Evolutionary conservation across 2,797 vertebrate species (phyloP).

Genomic region (Manis pentadactyla): DNA sequence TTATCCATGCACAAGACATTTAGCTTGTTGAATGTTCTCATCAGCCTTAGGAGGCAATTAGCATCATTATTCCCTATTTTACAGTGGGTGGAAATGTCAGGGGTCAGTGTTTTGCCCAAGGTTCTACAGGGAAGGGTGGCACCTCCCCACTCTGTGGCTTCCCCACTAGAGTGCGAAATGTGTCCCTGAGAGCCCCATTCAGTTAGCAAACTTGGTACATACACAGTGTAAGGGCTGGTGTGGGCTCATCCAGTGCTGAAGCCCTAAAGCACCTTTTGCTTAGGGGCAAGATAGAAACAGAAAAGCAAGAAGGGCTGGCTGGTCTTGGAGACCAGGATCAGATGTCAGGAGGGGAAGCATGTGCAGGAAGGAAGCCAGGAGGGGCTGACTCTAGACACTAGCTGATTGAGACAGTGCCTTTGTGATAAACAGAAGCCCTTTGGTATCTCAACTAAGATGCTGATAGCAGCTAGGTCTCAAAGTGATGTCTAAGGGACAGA

Average conservation of each 20-base stretch:
- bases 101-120: background rate
- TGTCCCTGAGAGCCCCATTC: background rate
- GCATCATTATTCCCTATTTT: too few relatives aligned
- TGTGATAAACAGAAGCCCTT: background rate
- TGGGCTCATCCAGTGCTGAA: background rate
- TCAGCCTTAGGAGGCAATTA: background rate
- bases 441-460: background rate
- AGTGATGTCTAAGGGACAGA: background rate
- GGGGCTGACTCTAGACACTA: background rate
- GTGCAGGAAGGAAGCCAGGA: background rate
- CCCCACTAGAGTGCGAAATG: background rate
- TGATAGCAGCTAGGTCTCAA: background rate
- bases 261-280: background rate
- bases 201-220: background rate
- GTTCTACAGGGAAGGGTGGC: too few relatives aligned
- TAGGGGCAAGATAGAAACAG: background rate
- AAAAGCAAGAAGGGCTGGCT: background rate
- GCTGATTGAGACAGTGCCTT: constrained; percentile 19
- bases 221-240: background rate
- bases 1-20: background rate
- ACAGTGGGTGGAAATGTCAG: background rate
- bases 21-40: background rate
- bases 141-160: fast-evolving
- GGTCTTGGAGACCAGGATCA: background rate
- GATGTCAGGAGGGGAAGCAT: background rate